Evolutionary conservation across 2,888 invertebrate species (phyloP).

Genomic region (Dichetophora obliterata): DNA sequence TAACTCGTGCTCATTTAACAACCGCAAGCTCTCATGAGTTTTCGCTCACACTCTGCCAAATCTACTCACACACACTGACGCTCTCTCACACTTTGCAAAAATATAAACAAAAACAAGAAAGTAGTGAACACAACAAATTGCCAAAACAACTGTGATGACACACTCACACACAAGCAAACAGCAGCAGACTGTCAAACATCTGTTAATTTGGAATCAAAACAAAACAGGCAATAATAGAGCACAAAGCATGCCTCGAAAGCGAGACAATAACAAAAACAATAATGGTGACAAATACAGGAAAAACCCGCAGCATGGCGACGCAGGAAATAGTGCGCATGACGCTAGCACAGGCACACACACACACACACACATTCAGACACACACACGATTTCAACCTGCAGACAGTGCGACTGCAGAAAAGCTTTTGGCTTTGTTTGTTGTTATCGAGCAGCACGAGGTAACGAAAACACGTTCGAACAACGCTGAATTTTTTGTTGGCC

Average conservation of each 20-base stretch:
- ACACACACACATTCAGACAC: neutral
- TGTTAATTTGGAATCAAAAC: conserved; percentile 39
- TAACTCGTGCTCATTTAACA: neutral
- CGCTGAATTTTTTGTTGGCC: neutral
- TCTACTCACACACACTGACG: neutral
- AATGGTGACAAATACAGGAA: neutral
- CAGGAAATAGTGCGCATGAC: conserved; percentile 29
- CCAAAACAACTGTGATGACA: conserved; percentile 30
- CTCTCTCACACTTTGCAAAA: neutral
- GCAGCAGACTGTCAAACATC: conserved; percentile 48
- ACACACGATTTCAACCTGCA: neutral
- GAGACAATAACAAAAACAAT: conserved; percentile 16
- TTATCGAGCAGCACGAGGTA: neutral
- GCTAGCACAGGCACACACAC: neutral
- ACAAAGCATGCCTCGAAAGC: conserved; percentile 7
- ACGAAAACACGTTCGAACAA: neutral
- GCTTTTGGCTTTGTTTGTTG: neutral
- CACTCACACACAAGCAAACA: too few species aligned
- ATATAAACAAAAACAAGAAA: neutral
- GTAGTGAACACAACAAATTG: conserved; percentile 13
- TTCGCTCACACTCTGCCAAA: neutral
- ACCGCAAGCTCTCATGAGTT: neutral
- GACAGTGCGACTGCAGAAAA: conserved; percentile 2
- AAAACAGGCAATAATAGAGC: conserved; percentile 41
- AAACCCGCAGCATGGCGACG: conserved; percentile 24